Evolutionary conservation across 2,797 vertebrate species (phyloP).

Genomic region (Meriones psammophilus): DNA sequence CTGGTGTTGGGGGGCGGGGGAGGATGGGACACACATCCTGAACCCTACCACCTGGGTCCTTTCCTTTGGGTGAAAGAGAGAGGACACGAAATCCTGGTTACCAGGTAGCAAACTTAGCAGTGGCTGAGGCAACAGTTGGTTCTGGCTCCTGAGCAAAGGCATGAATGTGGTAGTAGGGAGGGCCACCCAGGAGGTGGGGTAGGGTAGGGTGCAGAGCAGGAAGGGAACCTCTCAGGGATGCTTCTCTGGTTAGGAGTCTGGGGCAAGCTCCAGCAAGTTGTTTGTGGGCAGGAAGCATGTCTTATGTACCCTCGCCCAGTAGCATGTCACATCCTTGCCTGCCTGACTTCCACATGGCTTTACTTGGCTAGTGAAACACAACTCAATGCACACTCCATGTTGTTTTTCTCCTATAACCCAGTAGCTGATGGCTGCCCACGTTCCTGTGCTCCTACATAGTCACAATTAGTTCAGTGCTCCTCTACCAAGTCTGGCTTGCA

Average conservation of each 20-base stretch:
- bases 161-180: background rate
- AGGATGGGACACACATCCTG: accelerated
- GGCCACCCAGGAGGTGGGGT: accelerated
- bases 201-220: background rate
- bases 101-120: background rate
- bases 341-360: accelerated
- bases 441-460: background rate
- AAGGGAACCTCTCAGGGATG: background rate
- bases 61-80: background rate
- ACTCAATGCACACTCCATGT: background rate
- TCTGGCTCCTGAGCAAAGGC: background rate
- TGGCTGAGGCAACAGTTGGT: background rate
- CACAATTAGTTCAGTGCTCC: accelerated
- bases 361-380: background rate
- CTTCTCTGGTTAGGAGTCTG: background rate
- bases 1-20: background rate
- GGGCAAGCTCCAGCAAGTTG: background rate
- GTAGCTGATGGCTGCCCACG: background rate
- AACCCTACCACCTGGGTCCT: background rate
- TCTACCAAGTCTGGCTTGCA: background rate
- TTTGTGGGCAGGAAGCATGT: background rate
- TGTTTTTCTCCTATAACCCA: background rate
- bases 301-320: background rate
- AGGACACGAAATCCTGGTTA: background rate
- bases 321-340: background rate